Evolutionary conservation across 2,888 invertebrate genomes (phyloP), one percentile per base, ranked within the genome.

Genomic region (Helleia helle): DNA sequence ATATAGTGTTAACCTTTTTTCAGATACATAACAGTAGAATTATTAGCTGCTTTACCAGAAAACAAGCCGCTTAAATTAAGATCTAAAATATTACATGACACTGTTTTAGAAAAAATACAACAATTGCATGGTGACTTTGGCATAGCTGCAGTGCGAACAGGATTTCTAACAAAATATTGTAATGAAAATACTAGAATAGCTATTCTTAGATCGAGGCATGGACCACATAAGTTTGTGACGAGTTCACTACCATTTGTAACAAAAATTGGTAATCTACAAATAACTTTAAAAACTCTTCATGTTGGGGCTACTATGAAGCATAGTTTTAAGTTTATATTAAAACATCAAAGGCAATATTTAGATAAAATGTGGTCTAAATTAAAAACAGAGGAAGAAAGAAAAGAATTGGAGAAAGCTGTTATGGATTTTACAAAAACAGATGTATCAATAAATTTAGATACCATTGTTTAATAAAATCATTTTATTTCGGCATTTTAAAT

Each of bases 251-350:
- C 94, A 8, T 86, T 89, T 52, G 85, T 94, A 38, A 90, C 86
- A n/a, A 81, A 87, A 56, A 77, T 94, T 28, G 90, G 89, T 6
- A 87, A 87, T 15, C 80, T 88, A 47, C 71, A 79, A 37, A 90
- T 91, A 0, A 81, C 73, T 39, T 65, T 93, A 14, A 87, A 86
- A 38, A 91, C 90, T 11, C 65, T 94, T 3, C 93, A 93, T 65
- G 86, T 89, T 1, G 93, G 93, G 13, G 94, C 93, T 2, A 93
- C 94, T 9, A 83, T 94, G 39, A 91, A 89, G 68, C 92, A 94
- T 49, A 93, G 93, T 69, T 93, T 91, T 59, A 88, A 88, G 52
- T 93, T 90, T 59, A 87, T 94, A 42, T 84, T 90, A 58, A 87
- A 84, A 45, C 88, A 91, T 65, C 93, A 93, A 56, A 86, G 87